These are phyloP conservation scores for Thecophora atra DNA, from an alignment of 2,888 invertebrate genomes.

Conservation along the genomic window DNA sequence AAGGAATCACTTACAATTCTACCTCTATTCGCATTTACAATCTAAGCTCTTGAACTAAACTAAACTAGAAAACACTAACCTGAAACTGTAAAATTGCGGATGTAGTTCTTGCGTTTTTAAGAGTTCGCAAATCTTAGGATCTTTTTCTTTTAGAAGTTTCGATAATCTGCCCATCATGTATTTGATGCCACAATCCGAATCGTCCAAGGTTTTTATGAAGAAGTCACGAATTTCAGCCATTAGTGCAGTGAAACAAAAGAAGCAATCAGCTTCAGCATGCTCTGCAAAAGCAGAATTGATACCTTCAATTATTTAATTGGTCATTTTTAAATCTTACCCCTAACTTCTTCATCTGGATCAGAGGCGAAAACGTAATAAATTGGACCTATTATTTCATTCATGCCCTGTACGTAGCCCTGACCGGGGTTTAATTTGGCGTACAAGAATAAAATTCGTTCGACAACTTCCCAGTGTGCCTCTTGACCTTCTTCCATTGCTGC, in stretches of 20 bases:
- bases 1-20: too few relatives aligned
- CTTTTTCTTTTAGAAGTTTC: conserved; percentile 78
- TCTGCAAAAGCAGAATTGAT: conserved; percentile 68
- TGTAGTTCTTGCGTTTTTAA: conserved; percentile 85
- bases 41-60: too few relatives aligned
- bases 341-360: conserved; percentile 81
- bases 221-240: conserved; percentile 98
- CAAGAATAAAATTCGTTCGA: conserved; percentile 94
- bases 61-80: conserved; percentile 69
- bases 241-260: conserved; percentile 97
- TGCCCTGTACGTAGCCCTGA: conserved; percentile 95
- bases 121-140: conserved; percentile 78
- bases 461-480: conserved; percentile 99
- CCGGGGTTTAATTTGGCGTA: conserved; percentile 99
- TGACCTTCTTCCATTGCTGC: conserved; percentile 86
- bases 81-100: conserved; percentile 96
- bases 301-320: background rate
- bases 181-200: conserved; percentile 90
- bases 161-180: conserved; percentile 87
- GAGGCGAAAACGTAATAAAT: conserved; percentile 97
- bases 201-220: conserved; percentile 95
- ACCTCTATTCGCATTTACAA: too few relatives aligned
- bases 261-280: conserved; percentile 95
- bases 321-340: conserved; percentile 71
- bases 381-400: conserved; percentile 99